Percentiles rank a stretch among this genome's conserved stretches.
Evolutionary conservation across 2,113 vertebrate genomes (phyloP).

Genomic region (Campylomormyrus tamandua): DNA sequence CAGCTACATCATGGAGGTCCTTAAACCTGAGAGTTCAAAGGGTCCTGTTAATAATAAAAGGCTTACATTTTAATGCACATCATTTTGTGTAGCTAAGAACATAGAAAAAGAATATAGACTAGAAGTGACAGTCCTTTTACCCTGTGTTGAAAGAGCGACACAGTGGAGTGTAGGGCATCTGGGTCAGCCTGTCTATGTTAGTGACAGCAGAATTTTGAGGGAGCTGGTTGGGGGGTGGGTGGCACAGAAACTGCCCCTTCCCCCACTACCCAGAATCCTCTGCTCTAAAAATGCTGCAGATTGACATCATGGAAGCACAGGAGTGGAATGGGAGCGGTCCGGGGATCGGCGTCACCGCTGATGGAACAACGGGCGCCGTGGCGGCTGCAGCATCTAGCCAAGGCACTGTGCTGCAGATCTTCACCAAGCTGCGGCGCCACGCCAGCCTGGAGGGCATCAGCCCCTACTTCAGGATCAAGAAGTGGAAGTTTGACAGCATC

Average conservation of each 20-base stretch:
- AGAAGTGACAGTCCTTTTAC: neutral
- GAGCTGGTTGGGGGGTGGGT: neutral
- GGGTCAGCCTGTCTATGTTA: neutral
- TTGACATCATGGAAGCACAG: slow-evolving; percentile 49
- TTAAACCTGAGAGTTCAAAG: neutral
- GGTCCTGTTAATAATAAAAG: neutral
- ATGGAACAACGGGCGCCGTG: neutral
- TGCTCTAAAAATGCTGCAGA: slow-evolving; percentile 45
- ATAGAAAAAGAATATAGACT: neutral
- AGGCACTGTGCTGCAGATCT: slow-evolving; percentile 74
- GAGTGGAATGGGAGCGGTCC: slow-evolving; percentile 35
- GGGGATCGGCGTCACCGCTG: slow-evolving; percentile 27
- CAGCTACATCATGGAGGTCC: neutral
- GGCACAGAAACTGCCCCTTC: neutral
- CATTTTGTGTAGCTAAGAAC: neutral
- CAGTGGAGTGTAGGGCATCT: neutral
- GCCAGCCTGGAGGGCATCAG: slow-evolving; percentile 87
- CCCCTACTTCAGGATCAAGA: slow-evolving; percentile 83
- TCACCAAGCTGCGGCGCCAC: slow-evolving; percentile 80
- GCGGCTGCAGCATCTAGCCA: slow-evolving; percentile 42
- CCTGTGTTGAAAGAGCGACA: neutral
- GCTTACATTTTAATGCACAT: neutral
- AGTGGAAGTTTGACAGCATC: slow-evolving; percentile 83
- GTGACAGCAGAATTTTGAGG: neutral
- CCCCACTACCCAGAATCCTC: neutral